Conservation (phyloP, 2,888 invertebrate species). For the Pristionchus exspectatus region DNA sequence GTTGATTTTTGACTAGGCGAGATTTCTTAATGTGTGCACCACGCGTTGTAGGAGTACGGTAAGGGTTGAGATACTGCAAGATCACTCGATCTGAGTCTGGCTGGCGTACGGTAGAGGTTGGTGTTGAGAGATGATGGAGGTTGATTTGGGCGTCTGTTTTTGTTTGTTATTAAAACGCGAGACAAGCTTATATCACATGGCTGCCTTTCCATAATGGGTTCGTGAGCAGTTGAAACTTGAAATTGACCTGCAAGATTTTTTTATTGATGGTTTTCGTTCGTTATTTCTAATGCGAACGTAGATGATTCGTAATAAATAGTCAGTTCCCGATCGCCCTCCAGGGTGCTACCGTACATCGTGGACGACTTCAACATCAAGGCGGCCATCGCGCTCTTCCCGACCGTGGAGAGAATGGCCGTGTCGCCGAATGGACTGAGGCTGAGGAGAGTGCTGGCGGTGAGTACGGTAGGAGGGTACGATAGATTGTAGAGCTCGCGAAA, state of each 20-base stretch:
- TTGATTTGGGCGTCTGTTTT: no score
- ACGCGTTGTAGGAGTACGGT: background rate
- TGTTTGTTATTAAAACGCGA: no score
- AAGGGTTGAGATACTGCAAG: background rate
- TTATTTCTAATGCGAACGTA: no score
- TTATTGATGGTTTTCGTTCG: no score
- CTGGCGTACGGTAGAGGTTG: background rate
- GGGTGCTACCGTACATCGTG: slow-evolving; percentile 65
- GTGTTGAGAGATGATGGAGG: no score
- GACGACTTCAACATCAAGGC: slow-evolving; percentile 65
- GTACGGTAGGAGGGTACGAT: slow-evolving; percentile 21
- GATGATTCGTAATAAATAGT: background rate
- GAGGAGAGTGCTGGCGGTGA: slow-evolving; percentile 66
- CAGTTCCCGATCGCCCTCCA: slow-evolving; percentile 43
- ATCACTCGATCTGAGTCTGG: background rate
- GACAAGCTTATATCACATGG: no score
- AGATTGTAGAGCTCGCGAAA: no score
- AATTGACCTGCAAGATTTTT: no score
- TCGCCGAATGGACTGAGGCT: slow-evolving; percentile 72
- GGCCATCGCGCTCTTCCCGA: slow-evolving; percentile 72
- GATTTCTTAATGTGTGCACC: background rate
- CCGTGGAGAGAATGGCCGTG: slow-evolving; percentile 72
- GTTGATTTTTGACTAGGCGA: background rate
- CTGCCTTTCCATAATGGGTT: no score
- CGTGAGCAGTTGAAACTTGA: no score